Conservation (phyloP, 2,888 invertebrate species). For the Macrophya alboannulata region DNA sequence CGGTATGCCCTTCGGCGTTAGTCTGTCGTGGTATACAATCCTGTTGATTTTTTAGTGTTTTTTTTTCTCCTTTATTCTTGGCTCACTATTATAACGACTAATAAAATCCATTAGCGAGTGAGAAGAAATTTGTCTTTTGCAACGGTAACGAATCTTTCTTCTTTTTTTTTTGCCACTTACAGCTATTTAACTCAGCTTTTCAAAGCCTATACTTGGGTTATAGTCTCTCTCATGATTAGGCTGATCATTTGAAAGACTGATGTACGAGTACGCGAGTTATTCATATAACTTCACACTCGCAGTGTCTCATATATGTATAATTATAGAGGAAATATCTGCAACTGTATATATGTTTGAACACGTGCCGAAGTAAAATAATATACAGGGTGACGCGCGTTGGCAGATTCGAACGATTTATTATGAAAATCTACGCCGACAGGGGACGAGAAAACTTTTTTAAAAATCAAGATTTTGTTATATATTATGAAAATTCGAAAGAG, state of each 20-base stretch:
- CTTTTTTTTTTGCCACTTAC: not conserved
- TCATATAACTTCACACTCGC: not conserved
- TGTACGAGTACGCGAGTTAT: conserved; percentile 2
- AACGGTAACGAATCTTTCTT: not conserved
- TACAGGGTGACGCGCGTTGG: not conserved
- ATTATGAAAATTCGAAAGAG: too few relatives aligned
- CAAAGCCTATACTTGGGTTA: conserved; percentile 1
- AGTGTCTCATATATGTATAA: not conserved
- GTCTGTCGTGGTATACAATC: not conserved
- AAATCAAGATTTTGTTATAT: too few relatives aligned
- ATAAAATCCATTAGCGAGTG: conserved; percentile 39
- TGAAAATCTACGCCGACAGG: not conserved
- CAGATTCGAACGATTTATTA: not conserved
- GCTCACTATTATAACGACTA: not conserved
- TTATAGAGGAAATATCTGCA: not conserved
- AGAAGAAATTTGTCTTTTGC: conserved; percentile 26
- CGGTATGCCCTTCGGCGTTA: not conserved
- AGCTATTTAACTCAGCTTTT: not conserved
- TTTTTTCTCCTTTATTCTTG: not conserved
- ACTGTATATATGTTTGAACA: not conserved
- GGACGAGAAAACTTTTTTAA: too few relatives aligned
- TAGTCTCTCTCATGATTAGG: not conserved
- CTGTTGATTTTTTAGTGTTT: not conserved
- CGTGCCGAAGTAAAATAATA: not conserved
- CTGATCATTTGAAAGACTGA: not conserved